Percentiles rank a stretch among this genome's conserved stretches.
phyloP scores from a whole-genome alignment of 2,113 vertebrate genomes.

The Cygnus atratus region DNA sequence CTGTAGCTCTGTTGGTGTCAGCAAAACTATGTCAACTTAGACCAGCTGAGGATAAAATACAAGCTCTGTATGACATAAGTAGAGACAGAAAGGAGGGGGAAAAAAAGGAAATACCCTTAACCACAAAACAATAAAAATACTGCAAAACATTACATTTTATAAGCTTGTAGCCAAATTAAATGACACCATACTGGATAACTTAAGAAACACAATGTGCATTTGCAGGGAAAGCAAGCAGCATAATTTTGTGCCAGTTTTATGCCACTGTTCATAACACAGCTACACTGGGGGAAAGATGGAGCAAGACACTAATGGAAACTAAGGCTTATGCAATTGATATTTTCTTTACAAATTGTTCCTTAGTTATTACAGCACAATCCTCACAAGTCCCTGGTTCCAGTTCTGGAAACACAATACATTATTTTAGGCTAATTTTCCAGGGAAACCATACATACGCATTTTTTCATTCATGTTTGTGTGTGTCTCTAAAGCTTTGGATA shows the following conservation, averaged over 20 bases:
- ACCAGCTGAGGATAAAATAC: neutral
- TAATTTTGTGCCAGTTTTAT: neutral
- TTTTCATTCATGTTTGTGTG: neutral
- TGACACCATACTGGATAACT: neutral
- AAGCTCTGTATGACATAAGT: neutral
- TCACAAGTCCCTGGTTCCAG: neutral
- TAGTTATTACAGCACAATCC: neutral
- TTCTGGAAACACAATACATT: neutral
- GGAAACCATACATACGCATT: neutral
- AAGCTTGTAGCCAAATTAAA: neutral
- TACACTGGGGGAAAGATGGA: neutral
- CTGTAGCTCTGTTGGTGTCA: neutral
- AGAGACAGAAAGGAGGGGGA: neutral
- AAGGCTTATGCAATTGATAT: neutral
- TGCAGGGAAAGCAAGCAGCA: neutral
- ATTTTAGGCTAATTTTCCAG: neutral
- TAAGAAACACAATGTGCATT: neutral
- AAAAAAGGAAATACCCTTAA: neutral
- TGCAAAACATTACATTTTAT: neutral
- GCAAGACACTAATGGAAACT: neutral
- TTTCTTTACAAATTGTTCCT: neutral
- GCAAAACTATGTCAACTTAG: neutral
- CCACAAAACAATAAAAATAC: neutral
- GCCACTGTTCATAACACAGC: neutral
- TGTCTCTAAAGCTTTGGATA: neutral